These are phyloP conservation scores for Colistium nudipinnis DNA, from an alignment of 2,113 vertebrate genomes.

Conservation along the genomic window DNA sequence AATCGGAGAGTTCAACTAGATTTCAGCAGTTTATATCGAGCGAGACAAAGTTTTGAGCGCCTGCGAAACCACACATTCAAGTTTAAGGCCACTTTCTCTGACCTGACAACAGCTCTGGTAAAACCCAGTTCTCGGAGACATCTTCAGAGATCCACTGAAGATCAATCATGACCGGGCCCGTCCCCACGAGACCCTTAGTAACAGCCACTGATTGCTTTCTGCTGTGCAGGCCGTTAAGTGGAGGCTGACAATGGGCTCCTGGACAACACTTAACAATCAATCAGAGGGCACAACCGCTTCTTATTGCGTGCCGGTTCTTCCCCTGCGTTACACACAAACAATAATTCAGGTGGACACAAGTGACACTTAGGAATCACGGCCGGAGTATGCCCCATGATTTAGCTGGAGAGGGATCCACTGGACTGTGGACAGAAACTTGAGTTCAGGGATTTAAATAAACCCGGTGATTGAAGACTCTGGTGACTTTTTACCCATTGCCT, in stretches of 20 bases:
- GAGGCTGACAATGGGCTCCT: constrained; percentile 80
- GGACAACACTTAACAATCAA: constrained; percentile 88
- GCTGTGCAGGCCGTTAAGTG: constrained; percentile 82
- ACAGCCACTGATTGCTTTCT: constrained; percentile 85
- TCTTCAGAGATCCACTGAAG: constrained; percentile 79
- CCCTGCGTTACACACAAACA: constrained; percentile 79
- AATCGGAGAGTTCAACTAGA: constrained; percentile 22
- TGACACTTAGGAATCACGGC: constrained; percentile 80
- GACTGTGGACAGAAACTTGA: constrained; percentile 52
- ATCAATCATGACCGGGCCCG: constrained; percentile 78
- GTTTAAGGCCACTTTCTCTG: constrained; percentile 53
- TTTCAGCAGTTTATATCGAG: constrained; percentile 9
- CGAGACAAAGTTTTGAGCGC: constrained; percentile 48
- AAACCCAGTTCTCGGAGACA: constrained; percentile 70
- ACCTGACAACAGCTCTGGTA: constrained; percentile 61
- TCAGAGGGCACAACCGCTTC: constrained; percentile 80
- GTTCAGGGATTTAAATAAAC: constrained; percentile 68
- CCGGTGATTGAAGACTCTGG: constrained; percentile 45
- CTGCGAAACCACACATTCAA: constrained; percentile 42
- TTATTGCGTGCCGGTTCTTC: constrained; percentile 76
- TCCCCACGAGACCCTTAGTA: constrained; percentile 82
- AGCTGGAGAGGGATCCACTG: constrained; percentile 54
- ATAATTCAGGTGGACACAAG: constrained; percentile 83
- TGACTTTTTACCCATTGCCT: constrained; percentile 37
- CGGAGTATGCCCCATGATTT: constrained; percentile 59